Percentiles rank a stretch among this genome's conserved stretches.
These are phyloP conservation scores for Drusus annulatus DNA, from an alignment of 1,140 invertebrate genomes.

Conservation along the genomic window DNA sequence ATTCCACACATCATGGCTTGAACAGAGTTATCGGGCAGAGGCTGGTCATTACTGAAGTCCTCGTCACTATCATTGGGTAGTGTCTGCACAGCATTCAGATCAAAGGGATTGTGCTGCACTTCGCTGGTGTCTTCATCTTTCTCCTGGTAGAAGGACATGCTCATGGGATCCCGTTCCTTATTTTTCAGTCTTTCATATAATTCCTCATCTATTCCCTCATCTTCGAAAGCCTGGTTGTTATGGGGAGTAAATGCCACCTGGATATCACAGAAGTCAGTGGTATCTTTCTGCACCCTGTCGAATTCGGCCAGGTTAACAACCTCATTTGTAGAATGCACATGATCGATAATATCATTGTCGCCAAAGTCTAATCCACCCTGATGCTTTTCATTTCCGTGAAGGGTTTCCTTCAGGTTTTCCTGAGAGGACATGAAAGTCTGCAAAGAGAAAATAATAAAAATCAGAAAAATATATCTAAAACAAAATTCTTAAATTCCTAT, in stretches of 20 bases:
- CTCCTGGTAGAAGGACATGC: constrained; percentile 79
- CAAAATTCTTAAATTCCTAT: background rate
- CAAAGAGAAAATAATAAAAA: background rate
- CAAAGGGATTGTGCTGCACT: constrained; percentile 67
- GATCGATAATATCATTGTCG: constrained; percentile 42
- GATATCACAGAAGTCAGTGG: constrained; percentile 71
- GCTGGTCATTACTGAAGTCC: constrained; percentile 65
- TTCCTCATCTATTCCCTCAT: constrained; percentile 66
- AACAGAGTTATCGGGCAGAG: constrained; percentile 51
- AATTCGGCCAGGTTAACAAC: constrained; percentile 62
- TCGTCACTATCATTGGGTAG: constrained; percentile 74
- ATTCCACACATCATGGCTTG: constrained; percentile 11
- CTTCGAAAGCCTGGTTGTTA: constrained; percentile 65
- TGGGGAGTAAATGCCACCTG: constrained; percentile 61
- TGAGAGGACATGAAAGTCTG: constrained; percentile 52
- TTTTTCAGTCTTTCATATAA: constrained; percentile 70
- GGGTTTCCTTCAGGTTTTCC: constrained; percentile 56
- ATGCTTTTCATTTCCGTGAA: constrained; percentile 57
- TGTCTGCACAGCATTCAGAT: constrained; percentile 77
- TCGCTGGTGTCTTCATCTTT: constrained; percentile 75
- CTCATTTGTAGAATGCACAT: background rate
- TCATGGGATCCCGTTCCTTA: constrained; percentile 77
- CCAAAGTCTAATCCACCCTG: constrained; percentile 38
- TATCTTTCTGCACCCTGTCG: constrained; percentile 71
- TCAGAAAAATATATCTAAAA: background rate